phyloP scores from a whole-genome alignment of 2,797 vertebrate genomes.

The Oreonectes daqikongensis region DNA sequence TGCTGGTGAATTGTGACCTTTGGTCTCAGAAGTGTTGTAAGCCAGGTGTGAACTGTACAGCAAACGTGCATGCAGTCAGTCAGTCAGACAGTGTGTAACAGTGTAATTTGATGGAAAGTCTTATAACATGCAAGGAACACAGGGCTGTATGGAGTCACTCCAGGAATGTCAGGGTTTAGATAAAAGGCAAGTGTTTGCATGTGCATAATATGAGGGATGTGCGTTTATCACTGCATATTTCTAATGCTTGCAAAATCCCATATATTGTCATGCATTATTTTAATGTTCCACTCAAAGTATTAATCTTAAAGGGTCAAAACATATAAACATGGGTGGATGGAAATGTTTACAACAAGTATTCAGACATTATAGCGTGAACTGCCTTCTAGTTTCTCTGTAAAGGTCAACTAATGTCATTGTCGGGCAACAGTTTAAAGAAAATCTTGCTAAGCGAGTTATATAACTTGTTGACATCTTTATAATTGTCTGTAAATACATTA shows the following conservation, averaged over 20 bases:
- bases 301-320: background rate
- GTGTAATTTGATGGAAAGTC: background rate
- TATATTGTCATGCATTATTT: background rate
- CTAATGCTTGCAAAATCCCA: background rate
- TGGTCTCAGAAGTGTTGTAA: constrained; percentile 8
- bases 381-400: background rate
- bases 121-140: no score
- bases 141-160: background rate
- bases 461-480: background rate
- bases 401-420: background rate
- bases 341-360: background rate
- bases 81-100: background rate
- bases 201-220: constrained; percentile 24
- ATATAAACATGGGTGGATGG: background rate
- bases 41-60: background rate
- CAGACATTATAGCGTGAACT: background rate
- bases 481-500: no score
- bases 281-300: background rate
- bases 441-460: background rate
- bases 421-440: background rate
- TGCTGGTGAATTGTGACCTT: background rate
- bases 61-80: background rate
- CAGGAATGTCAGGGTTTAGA: constrained; percentile 40
- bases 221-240: constrained; percentile 4
- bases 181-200: constrained; percentile 43